Evolutionary conservation across 2,888 invertebrate species (phyloP), one percentile per base, ranked within the genome.

Genomic region (Tuta absoluta): DNA sequence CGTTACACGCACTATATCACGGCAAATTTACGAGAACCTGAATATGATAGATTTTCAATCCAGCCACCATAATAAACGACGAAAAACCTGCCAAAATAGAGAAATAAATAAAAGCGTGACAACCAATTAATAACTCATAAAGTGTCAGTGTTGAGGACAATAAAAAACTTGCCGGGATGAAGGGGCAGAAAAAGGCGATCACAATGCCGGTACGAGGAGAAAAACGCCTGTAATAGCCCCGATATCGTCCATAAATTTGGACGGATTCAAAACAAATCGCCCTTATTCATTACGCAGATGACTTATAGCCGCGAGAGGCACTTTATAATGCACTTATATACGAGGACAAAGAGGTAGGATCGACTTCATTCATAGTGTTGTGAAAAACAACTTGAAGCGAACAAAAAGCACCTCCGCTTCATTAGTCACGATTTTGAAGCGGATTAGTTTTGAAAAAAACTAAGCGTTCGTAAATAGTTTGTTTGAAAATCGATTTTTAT

Each of bases 31-130:
- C 88, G 91, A 87, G 83, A 86, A 87, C 86, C 91, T 91, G 91
- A 88, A 90, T 91, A 91, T 91, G 91, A 91, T 91, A 90, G 91
- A 91, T 91, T 91, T 91, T 91, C 91, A 91, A 91, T 91, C 89
- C 90, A 71, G 80, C 82, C 83, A 76, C 82, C 82, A 82, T 86
- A 84, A 88, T 89, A 85, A 88, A 91, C 83, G 85, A 76, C 87
- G 87, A 88, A 89, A 90, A 89, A 89, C 82, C 80, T 86, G 87
- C 89, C 91, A 91, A 91, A 90, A 91, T 91, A 91, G 88, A 89
- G 89, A 89, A 88, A 91, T 91, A 91, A 91, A 92, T 90, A 90
- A 89, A 86, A 81, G 80, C 79, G 80, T 86, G 92, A 91, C 92
- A 90, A 86, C 87, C 91, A 91, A 92, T 92, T 92, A 92, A 92